A percentile compares a stretch with the other conserved stretches of the same genome.
phyloP scores from a whole-genome alignment of 2,888 invertebrate species.

The Hanleya hanleyi region DNA sequence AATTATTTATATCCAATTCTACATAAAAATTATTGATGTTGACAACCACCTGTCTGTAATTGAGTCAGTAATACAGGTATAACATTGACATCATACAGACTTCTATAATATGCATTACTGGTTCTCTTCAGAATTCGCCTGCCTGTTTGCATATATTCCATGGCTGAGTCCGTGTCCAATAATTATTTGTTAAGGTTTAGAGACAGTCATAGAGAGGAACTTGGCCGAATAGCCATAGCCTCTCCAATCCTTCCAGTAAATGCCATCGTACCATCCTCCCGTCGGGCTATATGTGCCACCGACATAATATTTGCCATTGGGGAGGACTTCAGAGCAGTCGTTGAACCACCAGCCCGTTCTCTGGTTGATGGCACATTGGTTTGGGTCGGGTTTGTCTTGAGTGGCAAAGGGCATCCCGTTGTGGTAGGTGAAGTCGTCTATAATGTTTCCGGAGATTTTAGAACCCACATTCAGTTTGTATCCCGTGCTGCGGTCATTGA shows the following conservation, averaged over 20 bases:
- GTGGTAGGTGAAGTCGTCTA: conserved; percentile 54
- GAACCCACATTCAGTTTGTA: conserved; percentile 43
- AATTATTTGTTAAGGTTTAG: too few species aligned
- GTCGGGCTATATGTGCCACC: conserved; percentile 52
- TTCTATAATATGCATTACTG: too few species aligned
- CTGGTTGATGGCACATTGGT: conserved; percentile 54
- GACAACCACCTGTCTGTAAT: too few species aligned
- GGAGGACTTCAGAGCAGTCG: conserved; percentile 53
- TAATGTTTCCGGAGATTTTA: conserved; percentile 35
- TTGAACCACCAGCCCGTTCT: conserved; percentile 67
- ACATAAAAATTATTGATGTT: too few species aligned
- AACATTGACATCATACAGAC: too few species aligned
- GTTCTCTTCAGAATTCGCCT: too few species aligned
- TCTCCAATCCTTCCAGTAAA: conserved; percentile 61
- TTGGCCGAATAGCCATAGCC: conserved; percentile 61
- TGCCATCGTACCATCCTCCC: conserved; percentile 54
- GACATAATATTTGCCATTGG: conserved; percentile 58
- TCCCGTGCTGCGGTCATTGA: conserved; percentile 23
- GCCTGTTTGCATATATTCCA: too few species aligned
- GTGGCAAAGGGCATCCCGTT: conserved; percentile 54
- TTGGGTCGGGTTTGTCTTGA: conserved; percentile 46
- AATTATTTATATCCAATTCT: too few species aligned
- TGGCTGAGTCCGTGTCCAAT: too few species aligned
- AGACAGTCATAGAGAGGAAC: conserved; percentile 49
- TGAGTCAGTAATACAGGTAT: too few species aligned